These are phyloP conservation scores for Platygyra sinensis DNA, from an alignment of 64 coral and sea anemone genomes.

Conservation along the genomic window DNA sequence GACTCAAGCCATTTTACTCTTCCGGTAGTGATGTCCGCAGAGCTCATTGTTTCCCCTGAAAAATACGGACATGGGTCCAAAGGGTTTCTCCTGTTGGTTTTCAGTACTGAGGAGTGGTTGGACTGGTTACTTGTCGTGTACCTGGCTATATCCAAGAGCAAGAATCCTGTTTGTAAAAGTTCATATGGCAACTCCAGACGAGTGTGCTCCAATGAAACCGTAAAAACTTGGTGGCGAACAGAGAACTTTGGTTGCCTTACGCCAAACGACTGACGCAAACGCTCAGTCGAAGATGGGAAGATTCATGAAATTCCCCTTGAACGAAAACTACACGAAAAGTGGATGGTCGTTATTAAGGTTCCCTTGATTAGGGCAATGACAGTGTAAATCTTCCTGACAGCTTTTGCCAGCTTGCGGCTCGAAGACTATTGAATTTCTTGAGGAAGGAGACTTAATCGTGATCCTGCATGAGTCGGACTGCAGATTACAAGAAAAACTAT, in stretches of 20 bases:
- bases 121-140: constrained; percentile 21
- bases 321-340: neutral
- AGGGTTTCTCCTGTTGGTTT: constrained; percentile 14
- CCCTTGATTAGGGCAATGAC: neutral
- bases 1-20: too few relatives aligned
- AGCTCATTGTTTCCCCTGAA: constrained; percentile 31
- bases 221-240: too few relatives aligned
- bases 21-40: constrained; percentile 33
- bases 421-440: neutral
- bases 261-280: neutral
- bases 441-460: neutral
- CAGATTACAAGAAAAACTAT: neutral
- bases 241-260: too few relatives aligned
- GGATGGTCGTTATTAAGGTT: constrained; percentile 21
- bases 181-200: too few relatives aligned
- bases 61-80: neutral
- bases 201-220: too few relatives aligned
- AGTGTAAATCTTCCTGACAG: neutral
- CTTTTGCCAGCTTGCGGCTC: too few relatives aligned
- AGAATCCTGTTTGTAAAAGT: too few relatives aligned
- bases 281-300: constrained; percentile 10
- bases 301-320: constrained; percentile 1
- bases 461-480: neutral
- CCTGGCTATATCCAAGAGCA: constrained; percentile 10
- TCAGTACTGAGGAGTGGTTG: constrained; percentile 9